Evolutionary conservation across 1,140 invertebrate species (phyloP).

Genomic region (Diplogasteroides magnus): DNA sequence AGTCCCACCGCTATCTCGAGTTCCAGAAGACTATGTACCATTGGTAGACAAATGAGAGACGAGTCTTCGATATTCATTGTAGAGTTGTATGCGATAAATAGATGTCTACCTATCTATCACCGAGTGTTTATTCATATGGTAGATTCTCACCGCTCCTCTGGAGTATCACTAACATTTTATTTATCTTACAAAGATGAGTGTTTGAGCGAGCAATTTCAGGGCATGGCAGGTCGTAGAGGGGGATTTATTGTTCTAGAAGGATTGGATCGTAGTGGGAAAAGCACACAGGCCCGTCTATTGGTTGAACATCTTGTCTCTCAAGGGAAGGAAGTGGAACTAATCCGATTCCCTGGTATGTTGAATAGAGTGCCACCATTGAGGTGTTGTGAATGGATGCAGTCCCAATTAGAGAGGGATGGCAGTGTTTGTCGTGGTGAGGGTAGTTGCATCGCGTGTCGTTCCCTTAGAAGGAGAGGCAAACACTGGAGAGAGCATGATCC

Average conservation of each 20-base stretch:
- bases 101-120: no score
- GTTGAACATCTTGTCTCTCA: neutral
- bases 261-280: constrained; percentile 24
- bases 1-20: constrained; percentile 44
- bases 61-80: neutral
- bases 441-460: neutral
- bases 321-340: neutral
- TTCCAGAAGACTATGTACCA: constrained; percentile 48
- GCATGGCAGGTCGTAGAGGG: no score
- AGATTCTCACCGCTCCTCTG: no score
- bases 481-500: no score
- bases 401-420: neutral
- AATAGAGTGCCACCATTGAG: no score
- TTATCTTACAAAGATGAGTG: no score
- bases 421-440: no score
- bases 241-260: constrained; percentile 26
- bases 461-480: no score
- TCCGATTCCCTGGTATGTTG: neutral
- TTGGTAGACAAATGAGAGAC: constrained; percentile 32
- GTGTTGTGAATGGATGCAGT: neutral
- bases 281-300: constrained; percentile 19
- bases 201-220: no score
- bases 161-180: no score
- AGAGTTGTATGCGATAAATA: neutral
- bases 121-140: no score